A percentile compares a stretch with the other conserved stretches of the same genome.
Evolutionary conservation across 2,888 invertebrate species (phyloP).

Genomic region (Drosophila nr. fundita): DNA sequence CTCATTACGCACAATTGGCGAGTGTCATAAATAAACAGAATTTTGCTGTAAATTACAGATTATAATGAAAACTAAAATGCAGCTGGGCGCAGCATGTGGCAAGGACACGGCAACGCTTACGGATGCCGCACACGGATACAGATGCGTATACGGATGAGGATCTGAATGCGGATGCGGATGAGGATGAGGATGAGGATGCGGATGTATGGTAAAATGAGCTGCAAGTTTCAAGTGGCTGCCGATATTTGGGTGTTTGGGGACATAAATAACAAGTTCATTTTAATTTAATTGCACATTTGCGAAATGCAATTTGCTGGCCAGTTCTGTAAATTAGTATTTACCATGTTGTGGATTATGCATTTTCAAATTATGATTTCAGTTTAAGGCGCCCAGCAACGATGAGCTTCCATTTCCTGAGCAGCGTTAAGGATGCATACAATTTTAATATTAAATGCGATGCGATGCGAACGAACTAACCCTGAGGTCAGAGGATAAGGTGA

Average conservation of each 20-base stretch:
- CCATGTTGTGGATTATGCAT: constrained; percentile 51
- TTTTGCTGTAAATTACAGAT: constrained; percentile 78
- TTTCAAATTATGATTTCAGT: constrained; percentile 70
- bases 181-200: constrained; percentile 8
- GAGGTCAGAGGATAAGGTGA: constrained; percentile 8
- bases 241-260: constrained; percentile 35
- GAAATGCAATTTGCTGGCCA: constrained; percentile 58
- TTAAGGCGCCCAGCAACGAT: constrained; percentile 29
- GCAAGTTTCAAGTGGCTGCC: constrained; percentile 22
- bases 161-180: constrained; percentile 11
- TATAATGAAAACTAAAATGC: constrained; percentile 76
- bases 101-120: constrained; percentile 42
- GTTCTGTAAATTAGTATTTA: constrained; percentile 47
- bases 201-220: constrained; percentile 20
- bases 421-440: constrained; percentile 76
- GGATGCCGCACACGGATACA: constrained; percentile 23
- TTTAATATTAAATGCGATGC: constrained; percentile 69
- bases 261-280: constrained; percentile 80
- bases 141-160: constrained; percentile 4
- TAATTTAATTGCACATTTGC: constrained; percentile 79
- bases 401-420: constrained; percentile 29
- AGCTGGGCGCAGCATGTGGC: constrained; percentile 60
- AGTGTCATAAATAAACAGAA: constrained; percentile 71
- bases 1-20: constrained; percentile 73
- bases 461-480: constrained; percentile 15